These are phyloP conservation scores for Cryptophagus acutangulus DNA, from an alignment of 2,888 invertebrate species.

Conservation along the genomic window DNA sequence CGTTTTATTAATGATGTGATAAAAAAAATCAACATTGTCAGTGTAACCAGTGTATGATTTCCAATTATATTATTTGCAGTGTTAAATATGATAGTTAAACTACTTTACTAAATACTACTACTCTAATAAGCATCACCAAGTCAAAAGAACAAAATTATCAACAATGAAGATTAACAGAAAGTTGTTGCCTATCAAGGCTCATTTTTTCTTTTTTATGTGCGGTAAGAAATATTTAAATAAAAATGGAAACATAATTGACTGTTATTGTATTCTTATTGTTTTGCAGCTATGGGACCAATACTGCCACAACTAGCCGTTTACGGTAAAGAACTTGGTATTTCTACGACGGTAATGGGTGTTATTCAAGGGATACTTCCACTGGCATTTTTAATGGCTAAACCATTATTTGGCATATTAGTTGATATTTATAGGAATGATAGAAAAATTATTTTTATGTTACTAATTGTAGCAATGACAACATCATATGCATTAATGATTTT, in stretches of 20 bases:
- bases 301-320: conserved; percentile 73
- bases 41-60: too few relatives aligned
- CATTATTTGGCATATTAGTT: conserved; percentile 67
- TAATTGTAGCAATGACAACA: conserved; percentile 61
- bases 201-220: conserved; percentile 84
- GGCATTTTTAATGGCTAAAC: conserved; percentile 73
- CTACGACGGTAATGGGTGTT: conserved; percentile 70
- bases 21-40: too few relatives aligned
- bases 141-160: too few relatives aligned
- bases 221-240: conserved; percentile 54
- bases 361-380: conserved; percentile 71
- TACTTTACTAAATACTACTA: too few relatives aligned
- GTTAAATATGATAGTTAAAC: too few relatives aligned
- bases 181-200: conserved; percentile 76
- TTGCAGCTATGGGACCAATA: conserved; percentile 73
- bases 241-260: neutral
- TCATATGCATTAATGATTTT: conserved; percentile 69
- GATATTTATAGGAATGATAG: conserved; percentile 67
- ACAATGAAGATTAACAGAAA: conserved; percentile 59
- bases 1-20: too few relatives aligned
- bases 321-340: conserved; percentile 72
- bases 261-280: too few relatives aligned
- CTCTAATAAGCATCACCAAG: too few relatives aligned
- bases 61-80: too few relatives aligned
- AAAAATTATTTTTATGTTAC: conserved; percentile 65